Percentiles rank a stretch among this genome's conserved stretches.
Evolutionary conservation across 1,140 invertebrate species (phyloP).

Genomic region (Euura lappo): DNA sequence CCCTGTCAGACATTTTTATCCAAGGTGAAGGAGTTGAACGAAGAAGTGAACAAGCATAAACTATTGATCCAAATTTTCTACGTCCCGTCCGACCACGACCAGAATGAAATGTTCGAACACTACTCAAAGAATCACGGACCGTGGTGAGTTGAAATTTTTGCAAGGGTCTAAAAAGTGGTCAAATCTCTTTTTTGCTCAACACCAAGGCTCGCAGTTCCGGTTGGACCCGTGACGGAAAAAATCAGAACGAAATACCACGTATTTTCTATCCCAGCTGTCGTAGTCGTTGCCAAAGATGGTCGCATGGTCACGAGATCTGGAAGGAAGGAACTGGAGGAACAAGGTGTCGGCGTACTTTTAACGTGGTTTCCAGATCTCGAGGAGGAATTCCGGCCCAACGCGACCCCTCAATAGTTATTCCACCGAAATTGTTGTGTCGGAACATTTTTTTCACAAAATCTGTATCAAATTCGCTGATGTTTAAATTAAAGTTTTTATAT

Average conservation of each 20-base stretch:
- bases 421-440: no score
- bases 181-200: not conserved
- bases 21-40: constrained; percentile 24
- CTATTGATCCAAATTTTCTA: constrained; percentile 34
- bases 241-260: constrained; percentile 30
- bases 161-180: not conserved
- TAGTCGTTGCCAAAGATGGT: constrained; percentile 25
- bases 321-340: constrained; percentile 25
- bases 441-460: no score
- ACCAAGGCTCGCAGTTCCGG: constrained; percentile 30
- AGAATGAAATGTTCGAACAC: constrained; percentile 24
- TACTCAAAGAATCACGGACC: constrained; percentile 30
- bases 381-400: not conserved
- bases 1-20: constrained; percentile 33
- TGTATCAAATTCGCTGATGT: not conserved
- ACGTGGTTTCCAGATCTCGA: constrained; percentile 24
- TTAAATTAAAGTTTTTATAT: not conserved
- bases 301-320: constrained; percentile 24
- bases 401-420: not conserved
- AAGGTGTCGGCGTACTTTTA: constrained; percentile 17
- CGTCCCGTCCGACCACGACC: constrained; percentile 31
- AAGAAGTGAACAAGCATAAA: constrained; percentile 14
- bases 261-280: constrained; percentile 23
- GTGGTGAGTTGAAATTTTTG: constrained; percentile 24
- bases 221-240: constrained; percentile 19